Percentiles rank a stretch among this genome's conserved stretches.
Conservation (phyloP, 1,140 invertebrate genomes). For the Lutraria rhynchaena region DNA sequence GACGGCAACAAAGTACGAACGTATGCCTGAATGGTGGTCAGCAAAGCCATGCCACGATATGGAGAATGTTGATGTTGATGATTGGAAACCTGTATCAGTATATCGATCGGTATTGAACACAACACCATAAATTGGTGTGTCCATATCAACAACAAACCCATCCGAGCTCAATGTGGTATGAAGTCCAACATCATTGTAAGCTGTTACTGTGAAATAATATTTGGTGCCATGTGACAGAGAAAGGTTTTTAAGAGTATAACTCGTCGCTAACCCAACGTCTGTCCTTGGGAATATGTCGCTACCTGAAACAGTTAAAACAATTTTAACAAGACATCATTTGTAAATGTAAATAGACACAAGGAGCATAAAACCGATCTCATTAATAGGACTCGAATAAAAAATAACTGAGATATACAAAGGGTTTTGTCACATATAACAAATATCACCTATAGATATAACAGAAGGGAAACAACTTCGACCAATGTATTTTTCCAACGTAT, state of each 20-base stretch:
- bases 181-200: slow-evolving; percentile 59
- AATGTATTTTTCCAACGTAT: no score
- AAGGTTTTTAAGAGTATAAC: slow-evolving; percentile 7
- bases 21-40: slow-evolving; percentile 56
- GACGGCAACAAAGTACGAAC: slow-evolving; percentile 55
- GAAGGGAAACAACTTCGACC: no score
- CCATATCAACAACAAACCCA: slow-evolving; percentile 61
- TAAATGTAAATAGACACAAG: no score
- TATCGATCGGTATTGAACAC: slow-evolving; percentile 59
- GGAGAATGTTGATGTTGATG: slow-evolving; percentile 40
- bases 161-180: slow-evolving; percentile 56
- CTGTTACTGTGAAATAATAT: slow-evolving; percentile 63
- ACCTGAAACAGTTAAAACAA: slow-evolving; percentile 41
- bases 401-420: no score
- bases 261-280: slow-evolving; percentile 35
- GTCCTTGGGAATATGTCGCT: slow-evolving; percentile 40
- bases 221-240: slow-evolving; percentile 51
- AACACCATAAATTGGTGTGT: slow-evolving; percentile 54
- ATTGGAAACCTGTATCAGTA: slow-evolving; percentile 36
- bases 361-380: no score
- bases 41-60: slow-evolving; percentile 66
- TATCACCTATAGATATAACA: no score
- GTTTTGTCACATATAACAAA: no score
- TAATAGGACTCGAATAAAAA: no score
- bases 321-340: background rate